Evolutionary conservation across 2,888 invertebrate genomes (phyloP).

Genomic region (Tolmerus cingulatus): DNA sequence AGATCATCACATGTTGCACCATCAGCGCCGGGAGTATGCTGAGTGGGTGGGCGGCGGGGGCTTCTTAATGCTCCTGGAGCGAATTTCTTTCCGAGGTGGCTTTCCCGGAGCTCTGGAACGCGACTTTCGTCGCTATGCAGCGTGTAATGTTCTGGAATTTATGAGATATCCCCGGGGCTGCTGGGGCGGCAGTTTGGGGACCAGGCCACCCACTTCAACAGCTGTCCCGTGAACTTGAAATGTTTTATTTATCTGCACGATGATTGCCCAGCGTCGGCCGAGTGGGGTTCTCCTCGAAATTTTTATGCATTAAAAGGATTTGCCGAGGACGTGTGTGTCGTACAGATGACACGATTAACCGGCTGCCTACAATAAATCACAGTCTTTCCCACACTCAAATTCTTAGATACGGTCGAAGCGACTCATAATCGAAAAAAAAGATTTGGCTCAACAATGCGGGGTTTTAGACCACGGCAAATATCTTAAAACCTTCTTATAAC

Average conservation of each 20-base stretch:
- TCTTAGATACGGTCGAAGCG: background rate
- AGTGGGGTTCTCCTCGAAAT: background rate
- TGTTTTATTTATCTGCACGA: slow-evolving; percentile 21
- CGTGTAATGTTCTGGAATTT: background rate
- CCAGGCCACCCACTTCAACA: background rate
- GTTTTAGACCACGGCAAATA: background rate
- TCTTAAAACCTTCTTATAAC: background rate
- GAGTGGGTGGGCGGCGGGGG: background rate
- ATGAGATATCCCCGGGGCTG: background rate
- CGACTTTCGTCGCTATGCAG: background rate
- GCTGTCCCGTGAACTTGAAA: slow-evolving; percentile 10
- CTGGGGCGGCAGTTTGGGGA: background rate
- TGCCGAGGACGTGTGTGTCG: background rate
- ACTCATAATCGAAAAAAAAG: background rate
- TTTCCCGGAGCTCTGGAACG: background rate
- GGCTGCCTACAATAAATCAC: background rate
- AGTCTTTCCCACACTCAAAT: background rate
- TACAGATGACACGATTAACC: background rate
- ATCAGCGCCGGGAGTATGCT: background rate
- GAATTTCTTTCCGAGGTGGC: background rate
- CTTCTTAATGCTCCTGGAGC: background rate
- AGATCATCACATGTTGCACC: slow-evolving; percentile 17
- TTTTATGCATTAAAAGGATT: slow-evolving; percentile 24
- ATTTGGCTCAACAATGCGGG: background rate
- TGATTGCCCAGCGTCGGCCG: background rate